Percentiles rank a stretch among this genome's conserved stretches.
These are phyloP conservation scores for Dichetophora obliterata DNA, from an alignment of 2,888 invertebrate species.

Conservation along the genomic window DNA sequence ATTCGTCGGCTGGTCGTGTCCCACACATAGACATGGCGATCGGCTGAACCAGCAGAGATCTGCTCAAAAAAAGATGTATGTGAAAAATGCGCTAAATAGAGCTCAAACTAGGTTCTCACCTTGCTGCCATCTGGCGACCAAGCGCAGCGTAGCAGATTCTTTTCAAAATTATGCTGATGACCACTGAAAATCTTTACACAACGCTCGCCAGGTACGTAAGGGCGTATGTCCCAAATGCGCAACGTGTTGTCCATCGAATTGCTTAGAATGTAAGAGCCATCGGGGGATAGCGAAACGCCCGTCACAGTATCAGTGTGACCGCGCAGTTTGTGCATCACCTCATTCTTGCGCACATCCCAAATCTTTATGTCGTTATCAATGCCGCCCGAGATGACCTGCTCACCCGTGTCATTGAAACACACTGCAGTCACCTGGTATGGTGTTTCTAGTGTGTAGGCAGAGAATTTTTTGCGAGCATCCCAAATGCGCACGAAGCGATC, in stretches of 20 bases:
- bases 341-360: constrained; percentile 95
- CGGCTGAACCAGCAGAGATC: constrained; percentile 87
- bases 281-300: constrained; percentile 75
- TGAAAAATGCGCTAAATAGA: neutral
- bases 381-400: constrained; percentile 94
- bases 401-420: constrained; percentile 94
- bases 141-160: constrained; percentile 91
- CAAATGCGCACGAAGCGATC: constrained; percentile 91
- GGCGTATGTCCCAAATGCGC: constrained; percentile 96
- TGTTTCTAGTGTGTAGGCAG: constrained; percentile 80
- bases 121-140: constrained; percentile 96
- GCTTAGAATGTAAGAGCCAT: constrained; percentile 89
- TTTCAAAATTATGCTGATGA: constrained; percentile 98
- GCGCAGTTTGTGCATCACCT: constrained; percentile 84
- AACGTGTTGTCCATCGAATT: constrained; percentile 98
- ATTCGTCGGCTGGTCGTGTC: constrained; percentile 93
- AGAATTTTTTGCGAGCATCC: constrained; percentile 92
- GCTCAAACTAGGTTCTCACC: constrained; percentile 69
- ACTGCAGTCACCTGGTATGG: constrained; percentile 87
- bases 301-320: constrained; percentile 98
- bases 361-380: constrained; percentile 98
- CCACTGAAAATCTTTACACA: constrained; percentile 93
- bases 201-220: constrained; percentile 92
- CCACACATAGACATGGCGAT: constrained; percentile 97
- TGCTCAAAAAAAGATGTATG: constrained; percentile 67